phyloP scores from a whole-genome alignment of 2,797 vertebrate genomes.

The Hydrocynus forskahlii region DNA sequence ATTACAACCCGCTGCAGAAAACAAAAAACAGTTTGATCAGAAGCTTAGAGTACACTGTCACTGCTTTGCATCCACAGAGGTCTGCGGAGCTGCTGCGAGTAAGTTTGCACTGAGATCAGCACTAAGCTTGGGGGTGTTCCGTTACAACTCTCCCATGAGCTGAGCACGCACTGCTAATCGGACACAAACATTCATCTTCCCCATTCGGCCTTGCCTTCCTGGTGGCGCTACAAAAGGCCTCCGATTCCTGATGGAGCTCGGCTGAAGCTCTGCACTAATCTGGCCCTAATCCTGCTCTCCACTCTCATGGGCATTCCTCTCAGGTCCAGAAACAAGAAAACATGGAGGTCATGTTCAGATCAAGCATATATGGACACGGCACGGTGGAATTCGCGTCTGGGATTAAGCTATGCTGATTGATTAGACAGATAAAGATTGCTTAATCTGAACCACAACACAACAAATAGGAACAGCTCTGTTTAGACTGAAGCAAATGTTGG shows the following conservation, averaged over 20 bases:
- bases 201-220: conserved; percentile 46
- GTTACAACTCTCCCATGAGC: conserved; percentile 75
- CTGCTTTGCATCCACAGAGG: conserved; percentile 44
- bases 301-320: conserved; percentile 29
- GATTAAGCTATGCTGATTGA: conserved; percentile 14
- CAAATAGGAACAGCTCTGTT: not conserved
- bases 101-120: conserved; percentile 50
- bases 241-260: conserved; percentile 66
- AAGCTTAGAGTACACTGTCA: conserved; percentile 21
- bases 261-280: conserved; percentile 60
- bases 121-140: conserved; percentile 66
- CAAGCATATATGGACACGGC: conserved; percentile 14
- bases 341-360: conserved; percentile 6
- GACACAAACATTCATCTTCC: conserved; percentile 76
- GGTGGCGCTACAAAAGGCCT: conserved; percentile 65
- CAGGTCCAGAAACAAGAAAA: conserved; percentile 9
- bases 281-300: conserved; percentile 49
- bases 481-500: not conserved
- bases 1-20: conserved; percentile 33
- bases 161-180: conserved; percentile 76
- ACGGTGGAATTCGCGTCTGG: not conserved
- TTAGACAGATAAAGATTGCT: conserved; percentile 11
- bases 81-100: conserved; percentile 41
- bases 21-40: conserved; percentile 10
- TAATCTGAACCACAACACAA: conserved; percentile 1